Evolutionary conservation across 2,888 invertebrate genomes (phyloP), one percentile per base, ranked within the genome.

Genomic region (Agonopterix arenella): DNA sequence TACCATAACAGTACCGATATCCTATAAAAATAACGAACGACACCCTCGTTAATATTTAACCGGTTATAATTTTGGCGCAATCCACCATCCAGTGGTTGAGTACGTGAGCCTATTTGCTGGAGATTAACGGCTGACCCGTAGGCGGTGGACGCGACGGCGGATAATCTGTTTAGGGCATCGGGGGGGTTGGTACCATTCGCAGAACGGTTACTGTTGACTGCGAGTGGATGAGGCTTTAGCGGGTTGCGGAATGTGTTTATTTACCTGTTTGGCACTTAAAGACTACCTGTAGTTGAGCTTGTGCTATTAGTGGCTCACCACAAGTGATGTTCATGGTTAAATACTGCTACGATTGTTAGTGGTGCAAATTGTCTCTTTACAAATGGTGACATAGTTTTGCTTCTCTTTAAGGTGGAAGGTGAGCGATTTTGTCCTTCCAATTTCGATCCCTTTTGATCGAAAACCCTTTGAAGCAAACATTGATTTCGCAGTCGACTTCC

Each of bases 61-160:
- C 59, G 59, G 66, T 64, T 66, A 74, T 72, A 72, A 76, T 76
- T 76, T 65, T 59, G 62, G 55, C 63, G 61, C 65, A 60, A 62
- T 59, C 64, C 62, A 53, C 56, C 60, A 13, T 28, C 43, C 13
- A 50, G 47, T 5, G 28, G 28, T 40, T 11, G 18, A 57, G 69
- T 77, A 77, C 78, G 82, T 82, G 81, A 76, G 73, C 70, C 72
- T 76, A 79, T 82, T 83, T 82, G 69, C 72, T 63, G 66, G 66
- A 77, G 78, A 82, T 84, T 80, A 81, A 75, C 80, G 69, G 68
- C 64, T 69, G 73, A 64, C 57, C 59, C 58, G 51, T 48, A 47
- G 52, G 51, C 44, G 48, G 47, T 36, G 49, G 62, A 63, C 58
- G 61, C 68, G 64, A 64, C 70, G 64, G 53, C 57, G 66, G 66